Evolutionary conservation across 2,888 invertebrate genomes (phyloP), one percentile per base, ranked within the genome.

Genomic region (Formica aserva): DNA sequence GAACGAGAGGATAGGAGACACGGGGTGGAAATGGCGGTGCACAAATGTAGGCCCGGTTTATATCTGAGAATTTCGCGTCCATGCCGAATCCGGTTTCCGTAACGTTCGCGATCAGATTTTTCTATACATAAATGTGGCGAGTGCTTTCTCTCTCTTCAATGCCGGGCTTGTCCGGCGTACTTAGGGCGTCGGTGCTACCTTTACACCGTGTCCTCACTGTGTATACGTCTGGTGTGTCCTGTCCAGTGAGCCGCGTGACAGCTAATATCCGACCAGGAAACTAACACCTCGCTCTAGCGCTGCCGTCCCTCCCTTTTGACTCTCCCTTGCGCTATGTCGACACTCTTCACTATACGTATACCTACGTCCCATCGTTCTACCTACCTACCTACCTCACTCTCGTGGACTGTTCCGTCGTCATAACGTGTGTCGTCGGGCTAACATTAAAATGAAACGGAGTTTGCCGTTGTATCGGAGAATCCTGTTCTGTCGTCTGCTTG

Each of bases 201-300:
- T 91, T 88, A 89, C 89, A 89, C 88, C 77, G 76, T 84, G 87
- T 80, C 85, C 85, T 84, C 86, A 80, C 82, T 87, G 83, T 91
- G 86, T 92, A 86, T 86, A 86, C 75, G 84, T 91, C 88, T 88
- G 90, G 60, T 71, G 90, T 92, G 92, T 92, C 92, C 92, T 93
- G 94, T 94, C 94, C 94, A 94, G 92, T 93, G 94, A 94, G 94
- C 92, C 93, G 93, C 93, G 92, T 94, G 94, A 94, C 94, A 94
- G 94, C 94, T 94, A 94, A 94, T 94, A 94, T 94, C 94, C 94
- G 93, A 91, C 92, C 93, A 92, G 94, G 94, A 94, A 94, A 94
- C 94, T 93, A 93, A 93, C 93, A 92, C 93, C 93, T 92, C 92
- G 90, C 78, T 80, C 57, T 60, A 48, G 89, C 91, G 71, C 83